Evolutionary conservation across 1,140 invertebrate species (phyloP).

Genomic region (Sitobion miscanthi): DNA sequence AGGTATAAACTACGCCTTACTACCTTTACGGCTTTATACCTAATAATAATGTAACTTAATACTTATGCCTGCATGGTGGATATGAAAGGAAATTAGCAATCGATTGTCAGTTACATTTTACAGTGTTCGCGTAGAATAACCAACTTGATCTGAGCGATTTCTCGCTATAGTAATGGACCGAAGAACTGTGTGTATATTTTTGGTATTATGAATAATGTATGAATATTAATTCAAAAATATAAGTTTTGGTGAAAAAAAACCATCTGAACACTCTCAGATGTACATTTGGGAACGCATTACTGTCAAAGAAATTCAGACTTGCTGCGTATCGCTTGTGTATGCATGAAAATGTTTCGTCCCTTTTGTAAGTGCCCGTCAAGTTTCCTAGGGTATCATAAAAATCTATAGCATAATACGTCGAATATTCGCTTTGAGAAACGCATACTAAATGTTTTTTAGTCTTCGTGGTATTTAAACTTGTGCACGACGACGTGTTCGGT

Average conservation of each 20-base stretch:
- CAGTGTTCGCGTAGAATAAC: neutral
- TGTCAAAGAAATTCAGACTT: slow-evolving; percentile 38
- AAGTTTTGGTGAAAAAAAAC: slow-evolving; percentile 24
- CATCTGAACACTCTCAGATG: slow-evolving; percentile 24
- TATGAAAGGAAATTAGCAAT: neutral
- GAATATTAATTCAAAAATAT: slow-evolving; percentile 35
- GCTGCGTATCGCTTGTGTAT: neutral
- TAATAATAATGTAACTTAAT: too few relatives aligned
- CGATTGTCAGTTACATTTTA: neutral
- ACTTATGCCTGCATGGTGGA: too few relatives aligned
- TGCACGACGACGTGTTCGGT: neutral
- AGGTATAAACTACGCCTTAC: too few relatives aligned
- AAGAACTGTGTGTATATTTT: neutral
- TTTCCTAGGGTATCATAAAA: neutral
- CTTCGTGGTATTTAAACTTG: neutral
- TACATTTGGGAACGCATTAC: slow-evolving; percentile 43
- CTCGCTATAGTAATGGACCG: neutral
- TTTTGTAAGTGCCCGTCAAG: slow-evolving; percentile 36
- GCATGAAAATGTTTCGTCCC: slow-evolving; percentile 10
- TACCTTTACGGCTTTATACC: too few relatives aligned
- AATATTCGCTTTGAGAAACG: neutral
- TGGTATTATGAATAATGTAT: slow-evolving; percentile 13
- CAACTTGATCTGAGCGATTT: neutral
- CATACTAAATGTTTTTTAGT: neutral
- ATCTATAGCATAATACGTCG: neutral